Conservation (phyloP, 1,140 invertebrate species). For the Mactra quadrangularis region DNA sequence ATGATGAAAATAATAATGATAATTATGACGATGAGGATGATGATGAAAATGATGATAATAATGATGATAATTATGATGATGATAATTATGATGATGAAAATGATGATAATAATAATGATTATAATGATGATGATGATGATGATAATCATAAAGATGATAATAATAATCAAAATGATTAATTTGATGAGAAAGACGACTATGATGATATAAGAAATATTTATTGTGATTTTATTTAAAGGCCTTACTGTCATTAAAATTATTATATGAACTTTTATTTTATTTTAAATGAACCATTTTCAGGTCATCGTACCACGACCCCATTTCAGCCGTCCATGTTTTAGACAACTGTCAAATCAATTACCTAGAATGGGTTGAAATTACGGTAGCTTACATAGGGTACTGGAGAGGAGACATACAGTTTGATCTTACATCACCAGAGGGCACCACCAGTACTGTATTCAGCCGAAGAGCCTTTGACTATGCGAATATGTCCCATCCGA, state of each 20-base stretch:
- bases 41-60: background rate
- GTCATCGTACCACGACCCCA: background rate
- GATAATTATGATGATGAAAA: no score
- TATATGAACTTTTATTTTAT: background rate
- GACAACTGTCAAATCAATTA: background rate
- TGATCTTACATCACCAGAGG: no score
- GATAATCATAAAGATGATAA: background rate
- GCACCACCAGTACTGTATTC: no score
- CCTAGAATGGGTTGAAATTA: conserved; percentile 2
- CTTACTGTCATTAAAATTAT: background rate
- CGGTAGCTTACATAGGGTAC: background rate
- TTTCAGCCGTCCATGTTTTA: background rate
- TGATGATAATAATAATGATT: no score
- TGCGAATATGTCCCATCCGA: no score
- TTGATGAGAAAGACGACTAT: background rate
- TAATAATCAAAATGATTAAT: background rate
- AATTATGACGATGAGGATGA: background rate
- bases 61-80: background rate
- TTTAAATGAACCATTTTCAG: conserved; percentile 8
- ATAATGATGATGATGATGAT: no score
- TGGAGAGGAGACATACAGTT: background rate
- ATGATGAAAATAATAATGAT: no score
- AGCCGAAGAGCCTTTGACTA: no score
- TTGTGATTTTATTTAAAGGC: no score
- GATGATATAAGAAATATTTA: background rate